Percentiles rank a stretch among this genome's conserved stretches.
phyloP scores from a whole-genome alignment of 2,113 vertebrate species.

The Brachirus orientalis region DNA sequence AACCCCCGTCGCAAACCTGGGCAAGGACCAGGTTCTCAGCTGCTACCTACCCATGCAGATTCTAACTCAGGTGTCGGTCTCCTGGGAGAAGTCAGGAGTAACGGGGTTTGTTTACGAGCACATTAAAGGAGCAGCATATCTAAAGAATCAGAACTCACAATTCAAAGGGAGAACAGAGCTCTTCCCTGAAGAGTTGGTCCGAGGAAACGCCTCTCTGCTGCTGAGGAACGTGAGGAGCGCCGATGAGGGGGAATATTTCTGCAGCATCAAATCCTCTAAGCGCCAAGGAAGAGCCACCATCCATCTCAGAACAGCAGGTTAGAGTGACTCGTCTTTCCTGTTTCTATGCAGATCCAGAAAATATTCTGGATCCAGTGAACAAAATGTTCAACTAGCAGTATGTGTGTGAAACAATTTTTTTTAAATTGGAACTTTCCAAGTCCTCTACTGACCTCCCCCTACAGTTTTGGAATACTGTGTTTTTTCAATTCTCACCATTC shows the following conservation, averaged over 20 bases:
- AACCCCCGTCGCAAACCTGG: slow-evolving; percentile 51
- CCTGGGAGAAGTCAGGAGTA: slow-evolving; percentile 47
- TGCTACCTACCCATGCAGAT: slow-evolving; percentile 27
- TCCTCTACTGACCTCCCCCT: too few relatives aligned
- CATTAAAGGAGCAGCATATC: background rate
- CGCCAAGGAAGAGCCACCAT: slow-evolving; percentile 41
- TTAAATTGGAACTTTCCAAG: too few relatives aligned
- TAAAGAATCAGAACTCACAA: slow-evolving; percentile 27
- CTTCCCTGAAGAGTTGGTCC: slow-evolving; percentile 8
- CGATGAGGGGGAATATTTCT: slow-evolving; percentile 64
- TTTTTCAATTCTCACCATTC: too few relatives aligned
- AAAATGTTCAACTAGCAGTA: too few relatives aligned
- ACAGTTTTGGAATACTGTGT: too few relatives aligned
- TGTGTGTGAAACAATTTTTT: too few relatives aligned
- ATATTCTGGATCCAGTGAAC: too few relatives aligned
- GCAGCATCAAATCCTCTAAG: slow-evolving; percentile 39
- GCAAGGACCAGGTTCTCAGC: slow-evolving; percentile 58
- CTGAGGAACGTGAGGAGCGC: slow-evolving; percentile 26
- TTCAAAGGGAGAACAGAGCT: slow-evolving; percentile 54
- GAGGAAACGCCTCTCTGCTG: slow-evolving; percentile 68
- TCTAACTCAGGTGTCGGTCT: slow-evolving; percentile 23
- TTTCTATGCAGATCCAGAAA: too few relatives aligned
- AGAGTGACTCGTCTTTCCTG: slow-evolving; percentile 17
- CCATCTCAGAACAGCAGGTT: slow-evolving; percentile 64
- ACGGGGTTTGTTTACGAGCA: slow-evolving; percentile 46